Evolutionary conservation across 2,113 vertebrate genomes (phyloP).

Genomic region (Rhynchomys soricoides): DNA sequence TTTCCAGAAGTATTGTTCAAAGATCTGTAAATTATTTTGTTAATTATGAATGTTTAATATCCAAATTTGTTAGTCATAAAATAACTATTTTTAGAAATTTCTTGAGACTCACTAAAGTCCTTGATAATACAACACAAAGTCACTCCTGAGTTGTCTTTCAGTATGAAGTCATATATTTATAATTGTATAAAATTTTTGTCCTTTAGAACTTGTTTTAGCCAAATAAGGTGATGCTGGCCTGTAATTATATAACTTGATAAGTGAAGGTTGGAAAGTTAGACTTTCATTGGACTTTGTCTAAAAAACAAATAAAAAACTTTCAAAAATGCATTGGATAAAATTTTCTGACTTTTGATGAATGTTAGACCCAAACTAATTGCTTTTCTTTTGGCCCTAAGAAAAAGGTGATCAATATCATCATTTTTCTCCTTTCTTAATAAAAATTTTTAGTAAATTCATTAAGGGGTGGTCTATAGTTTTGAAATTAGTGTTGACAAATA

Average conservation of each 20-base stretch:
- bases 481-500: neutral
- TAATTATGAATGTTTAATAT: neutral
- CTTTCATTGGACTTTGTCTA: neutral
- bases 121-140: neutral
- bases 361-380: neutral
- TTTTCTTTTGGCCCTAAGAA: neutral
- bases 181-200: neutral
- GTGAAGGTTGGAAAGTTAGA: too few relatives aligned
- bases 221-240: too few relatives aligned
- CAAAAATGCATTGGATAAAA: neutral
- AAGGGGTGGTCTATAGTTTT: neutral
- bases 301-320: neutral
- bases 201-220: neutral
- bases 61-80: neutral
- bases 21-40: neutral
- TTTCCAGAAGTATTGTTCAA: neutral
- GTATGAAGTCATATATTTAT: neutral
- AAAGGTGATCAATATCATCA: neutral
- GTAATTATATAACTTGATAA: neutral
- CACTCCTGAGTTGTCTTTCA: neutral
- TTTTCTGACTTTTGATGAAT: neutral
- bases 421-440: conserved; percentile 15
- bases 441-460: conserved; percentile 21
- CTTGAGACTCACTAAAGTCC: neutral
- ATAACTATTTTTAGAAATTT: neutral